Base-by-base conservation (phyloP, 1,140 invertebrate genomes). In the Protaetia brevitarsis region DNA sequence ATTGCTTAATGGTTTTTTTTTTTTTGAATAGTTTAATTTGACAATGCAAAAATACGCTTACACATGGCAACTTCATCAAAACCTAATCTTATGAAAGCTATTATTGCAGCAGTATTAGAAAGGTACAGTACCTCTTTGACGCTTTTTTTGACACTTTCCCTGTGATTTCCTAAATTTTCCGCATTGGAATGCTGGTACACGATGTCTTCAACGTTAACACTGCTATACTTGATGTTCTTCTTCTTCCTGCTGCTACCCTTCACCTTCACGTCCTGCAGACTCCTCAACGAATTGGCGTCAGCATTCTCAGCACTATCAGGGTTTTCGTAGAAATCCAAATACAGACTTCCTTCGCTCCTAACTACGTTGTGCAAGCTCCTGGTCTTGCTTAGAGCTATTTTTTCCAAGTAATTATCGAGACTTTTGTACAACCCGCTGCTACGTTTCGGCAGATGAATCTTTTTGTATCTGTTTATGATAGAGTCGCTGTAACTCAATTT, bases 291-390 rank as follows among this genome's bases (percentile, higher is more conserved):
- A 41, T 76, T 75, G 4, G 69, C 71, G 31, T 76, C 71, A 1
- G 67, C 64, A 57, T 75, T 77, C 6, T 74, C 72, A 13, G 37
- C 69, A 41, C 74, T 67, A 19, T 67, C 70, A 13, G 66, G 23
- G 26, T 69, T 72, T 57, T 75, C 74, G 34, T 72, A 65, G 66
- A 74, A 76, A 66, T 73, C 73, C 11, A 75, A 75, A 60, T 74
- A 67, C 8, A 67, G 58, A 58, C 37, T 67, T n/a, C 45, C 66
- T 41, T 67, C 60, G 34, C 60, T 45, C 31, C 37, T 41, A n/a
- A 64, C 31, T n/a, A 41, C 62, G 36, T 64, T 45, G 11, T 64
- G 62, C 5, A 41, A 56, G 36, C 62, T 64, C 19, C 62, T 41
- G n/a, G 62, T 31, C 13, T 23, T 13, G 29, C 51, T 27, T 7